Percentiles rank a stretch among this genome's conserved stretches.
These are phyloP conservation scores for Nemopilema nomurai DNA, from an alignment of 30 jellyfish, hydroid and myxozoan species.

Conservation along the genomic window DNA sequence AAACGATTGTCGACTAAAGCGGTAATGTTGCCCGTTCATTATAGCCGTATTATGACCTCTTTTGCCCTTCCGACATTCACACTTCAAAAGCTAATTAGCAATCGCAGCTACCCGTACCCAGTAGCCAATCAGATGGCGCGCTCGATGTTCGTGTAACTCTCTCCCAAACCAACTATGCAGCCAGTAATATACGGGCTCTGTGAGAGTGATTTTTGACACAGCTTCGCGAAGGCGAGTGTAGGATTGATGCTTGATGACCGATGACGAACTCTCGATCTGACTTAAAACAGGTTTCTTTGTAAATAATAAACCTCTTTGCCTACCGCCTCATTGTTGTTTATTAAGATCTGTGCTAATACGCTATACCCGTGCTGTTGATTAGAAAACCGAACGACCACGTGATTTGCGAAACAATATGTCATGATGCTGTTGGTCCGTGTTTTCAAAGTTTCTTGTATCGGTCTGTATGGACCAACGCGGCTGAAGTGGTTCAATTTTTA, in stretches of 20 bases:
- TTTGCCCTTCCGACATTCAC: constrained; percentile 85
- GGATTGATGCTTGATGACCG: constrained; percentile 59
- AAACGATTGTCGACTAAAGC: constrained; percentile 68
- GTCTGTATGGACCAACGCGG: no score
- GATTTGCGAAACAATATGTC: constrained; percentile 30
- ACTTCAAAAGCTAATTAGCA: constrained; percentile 75
- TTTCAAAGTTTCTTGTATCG: not conserved
- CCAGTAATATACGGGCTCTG: constrained; percentile 11
- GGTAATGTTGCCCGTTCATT: constrained; percentile 76
- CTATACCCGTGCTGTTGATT: constrained; percentile 74
- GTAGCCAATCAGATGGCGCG: constrained; percentile 66
- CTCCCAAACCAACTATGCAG: constrained; percentile 22
- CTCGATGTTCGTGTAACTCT: constrained; percentile 33
- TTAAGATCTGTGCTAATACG: constrained; percentile 79
- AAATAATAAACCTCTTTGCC: constrained; percentile 67
- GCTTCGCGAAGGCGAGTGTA: constrained; percentile 43
- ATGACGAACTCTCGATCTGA: constrained; percentile 59
- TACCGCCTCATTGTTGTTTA: constrained; percentile 75
- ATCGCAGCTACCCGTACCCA: constrained; percentile 69
- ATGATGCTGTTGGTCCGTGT: constrained; percentile 44
- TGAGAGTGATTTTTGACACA: constrained; percentile 41
- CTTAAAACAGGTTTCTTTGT: constrained; percentile 67
- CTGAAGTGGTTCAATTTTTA: not conserved
- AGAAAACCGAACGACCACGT: constrained; percentile 77
- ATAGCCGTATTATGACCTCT: constrained; percentile 70